Percentiles rank a stretch among this genome's conserved stretches.
These are phyloP conservation scores for Xiphorhynchus elegans DNA, from an alignment of 2,113 vertebrate genomes.

Conservation along the genomic window DNA sequence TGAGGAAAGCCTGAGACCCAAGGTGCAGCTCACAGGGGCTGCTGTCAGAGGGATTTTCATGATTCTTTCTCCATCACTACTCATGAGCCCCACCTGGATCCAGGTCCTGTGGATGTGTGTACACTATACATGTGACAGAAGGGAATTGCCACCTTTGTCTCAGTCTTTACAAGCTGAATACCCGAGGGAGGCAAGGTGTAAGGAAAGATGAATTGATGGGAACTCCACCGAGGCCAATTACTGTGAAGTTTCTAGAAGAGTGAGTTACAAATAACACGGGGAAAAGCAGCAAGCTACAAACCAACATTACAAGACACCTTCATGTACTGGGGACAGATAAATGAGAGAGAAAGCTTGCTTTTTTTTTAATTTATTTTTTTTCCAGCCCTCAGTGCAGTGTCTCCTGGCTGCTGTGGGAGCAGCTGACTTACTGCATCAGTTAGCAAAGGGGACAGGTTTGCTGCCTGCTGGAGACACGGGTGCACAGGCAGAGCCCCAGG, in stretches of 20 bases:
- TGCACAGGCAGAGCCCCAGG: background rate
- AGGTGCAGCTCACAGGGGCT: background rate
- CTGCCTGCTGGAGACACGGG: background rate
- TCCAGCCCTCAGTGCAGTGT: background rate
- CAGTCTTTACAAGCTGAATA: background rate
- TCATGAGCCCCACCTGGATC: rapidly evolving
- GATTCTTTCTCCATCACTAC: background rate
- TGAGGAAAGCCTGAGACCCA: background rate
- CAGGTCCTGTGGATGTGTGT: rapidly evolving
- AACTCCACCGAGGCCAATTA: background rate
- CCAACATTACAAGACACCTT: background rate
- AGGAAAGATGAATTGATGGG: background rate
- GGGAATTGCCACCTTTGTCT: background rate
- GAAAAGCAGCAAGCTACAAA: background rate
- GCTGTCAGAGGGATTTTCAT: background rate
- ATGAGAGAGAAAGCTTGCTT: background rate
- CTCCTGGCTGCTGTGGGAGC: background rate
- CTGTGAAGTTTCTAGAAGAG: background rate
- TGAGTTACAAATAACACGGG: background rate
- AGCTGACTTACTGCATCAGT: background rate
- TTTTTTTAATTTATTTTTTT: background rate
- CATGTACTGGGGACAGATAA: background rate
- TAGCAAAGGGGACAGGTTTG: background rate
- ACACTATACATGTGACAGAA: background rate
- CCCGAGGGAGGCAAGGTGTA: background rate